Base-by-base conservation (phyloP, 1,140 invertebrate genomes). In the Zaprionus tsacasi region DNA sequence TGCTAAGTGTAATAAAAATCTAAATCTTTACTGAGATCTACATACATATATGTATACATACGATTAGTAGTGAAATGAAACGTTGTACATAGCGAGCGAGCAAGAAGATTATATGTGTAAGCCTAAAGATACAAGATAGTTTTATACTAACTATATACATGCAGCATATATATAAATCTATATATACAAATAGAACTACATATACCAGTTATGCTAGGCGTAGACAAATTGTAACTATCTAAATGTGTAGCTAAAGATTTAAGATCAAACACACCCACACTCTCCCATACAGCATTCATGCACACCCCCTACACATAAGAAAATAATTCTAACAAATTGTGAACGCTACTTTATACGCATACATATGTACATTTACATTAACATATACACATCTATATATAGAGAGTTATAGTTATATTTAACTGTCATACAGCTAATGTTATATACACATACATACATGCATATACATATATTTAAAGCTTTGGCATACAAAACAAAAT, bases 361-460 rank as follows among this genome's bases (percentile, higher is more conserved):
- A 45, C 56, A 59, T 52, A 60, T 69, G 56, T 69, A 70, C 36
- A 56, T 64, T 55, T 55, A 65, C 56, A 71, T 58, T 38, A 33
- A 66, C 56, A 70, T 64, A 43, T 17, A 57, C 38, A 73, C 50
- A 56, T 35, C 33, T 30, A 30, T 30, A 30, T 30, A 30, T 30
- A 57, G 45, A 17, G 21, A 50, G 45, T 57, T 55, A 25, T 33
- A 72, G 11, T 59, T 54, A 59, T 52, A 73, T 85, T 77, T 83
- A 85, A 86, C 81, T 85, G 81, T 85, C 81, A 85, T 85, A 85
- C 81, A 85, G 81, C 78, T 85, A 83, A 76, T 83, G 66, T 82
- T 82, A 82, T 63, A 86, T 38, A 79, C 66, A 70, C 45, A 61
- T 35, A 33, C 55, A 69, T 40, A 59, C 58, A 61, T 12, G 59